A percentile compares a stretch with the other conserved stretches of the same genome.
These are phyloP conservation scores for Numenius arquata DNA, from an alignment of 2,113 vertebrate species.

Conservation along the genomic window DNA sequence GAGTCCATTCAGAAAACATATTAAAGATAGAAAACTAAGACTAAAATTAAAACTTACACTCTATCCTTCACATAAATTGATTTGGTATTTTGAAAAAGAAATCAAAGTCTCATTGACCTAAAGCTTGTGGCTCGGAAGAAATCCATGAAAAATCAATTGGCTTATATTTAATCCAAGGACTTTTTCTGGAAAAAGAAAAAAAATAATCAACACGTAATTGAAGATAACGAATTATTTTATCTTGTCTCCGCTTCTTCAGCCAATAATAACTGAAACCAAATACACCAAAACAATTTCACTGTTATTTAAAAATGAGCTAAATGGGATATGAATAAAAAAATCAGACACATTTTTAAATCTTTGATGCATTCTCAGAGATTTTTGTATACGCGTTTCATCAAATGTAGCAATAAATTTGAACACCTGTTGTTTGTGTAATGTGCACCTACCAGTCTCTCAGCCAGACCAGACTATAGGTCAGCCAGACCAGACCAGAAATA, in stretches of 20 bases:
- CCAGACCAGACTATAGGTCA: not conserved
- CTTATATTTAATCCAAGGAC: not conserved
- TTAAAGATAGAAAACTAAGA: not conserved
- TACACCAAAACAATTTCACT: not conserved
- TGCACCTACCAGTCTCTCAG: not conserved
- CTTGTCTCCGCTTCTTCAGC: not conserved
- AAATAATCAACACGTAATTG: not conserved
- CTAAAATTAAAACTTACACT: not conserved
- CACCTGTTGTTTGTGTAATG: not conserved
- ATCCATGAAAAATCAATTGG: not conserved
- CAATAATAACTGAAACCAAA: not conserved
- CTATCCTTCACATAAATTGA: not conserved
- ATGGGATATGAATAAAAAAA: not conserved
- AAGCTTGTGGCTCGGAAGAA: not conserved
- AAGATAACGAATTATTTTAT: not conserved
- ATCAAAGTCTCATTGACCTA: not conserved
- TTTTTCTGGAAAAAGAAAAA: not conserved
- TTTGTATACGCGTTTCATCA: not conserved
- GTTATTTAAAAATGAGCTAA: not conserved
- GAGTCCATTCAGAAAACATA: not conserved
- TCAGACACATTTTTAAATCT: not conserved
- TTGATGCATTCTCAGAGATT: not conserved
- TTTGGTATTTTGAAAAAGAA: conserved; percentile 9
- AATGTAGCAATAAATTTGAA: not conserved
- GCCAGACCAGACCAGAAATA: not conserved